phyloP scores from a whole-genome alignment of 2,113 vertebrate genomes.

The Dicerorhinus sumatrensis region DNA sequence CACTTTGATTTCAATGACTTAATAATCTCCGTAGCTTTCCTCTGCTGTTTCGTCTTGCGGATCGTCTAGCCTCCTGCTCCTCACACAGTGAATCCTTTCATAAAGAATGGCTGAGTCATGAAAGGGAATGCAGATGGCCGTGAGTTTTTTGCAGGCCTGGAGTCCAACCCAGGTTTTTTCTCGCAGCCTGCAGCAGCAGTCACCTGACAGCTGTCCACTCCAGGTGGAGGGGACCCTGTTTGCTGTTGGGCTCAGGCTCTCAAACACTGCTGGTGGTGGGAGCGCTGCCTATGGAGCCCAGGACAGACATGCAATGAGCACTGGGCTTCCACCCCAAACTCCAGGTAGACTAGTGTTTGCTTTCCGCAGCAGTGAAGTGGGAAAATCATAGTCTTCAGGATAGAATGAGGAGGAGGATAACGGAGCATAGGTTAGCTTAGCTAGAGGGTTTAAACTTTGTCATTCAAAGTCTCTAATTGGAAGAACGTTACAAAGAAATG shows the following conservation, averaged over 20 bases:
- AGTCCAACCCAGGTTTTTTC: constrained; percentile 64
- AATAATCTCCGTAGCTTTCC: constrained; percentile 12
- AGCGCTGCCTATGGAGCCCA: neutral
- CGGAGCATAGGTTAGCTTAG: neutral
- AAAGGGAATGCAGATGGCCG: constrained; percentile 78
- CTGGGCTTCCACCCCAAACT: neutral
- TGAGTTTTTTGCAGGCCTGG: constrained; percentile 72
- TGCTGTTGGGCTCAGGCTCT: neutral
- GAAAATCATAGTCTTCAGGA: neutral
- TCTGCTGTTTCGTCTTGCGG: neutral
- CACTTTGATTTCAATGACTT: neutral
- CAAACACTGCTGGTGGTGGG: neutral
- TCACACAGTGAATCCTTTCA: constrained; percentile 86
- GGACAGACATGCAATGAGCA: neutral
- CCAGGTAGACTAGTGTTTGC: neutral
- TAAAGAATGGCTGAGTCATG: constrained; percentile 82
- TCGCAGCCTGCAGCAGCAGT: neutral
- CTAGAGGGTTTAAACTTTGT: neutral
- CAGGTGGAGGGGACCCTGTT: neutral
- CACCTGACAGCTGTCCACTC: fast-evolving
- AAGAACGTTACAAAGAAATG: neutral
- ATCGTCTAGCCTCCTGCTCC: constrained; percentile 44
- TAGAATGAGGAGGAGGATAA: neutral
- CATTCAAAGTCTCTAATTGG: neutral
- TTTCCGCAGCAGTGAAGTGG: neutral